Evolutionary conservation across 2,797 vertebrate species (phyloP), one percentile per base, ranked within the genome.

Genomic region (Lacerta bilineata): DNA sequence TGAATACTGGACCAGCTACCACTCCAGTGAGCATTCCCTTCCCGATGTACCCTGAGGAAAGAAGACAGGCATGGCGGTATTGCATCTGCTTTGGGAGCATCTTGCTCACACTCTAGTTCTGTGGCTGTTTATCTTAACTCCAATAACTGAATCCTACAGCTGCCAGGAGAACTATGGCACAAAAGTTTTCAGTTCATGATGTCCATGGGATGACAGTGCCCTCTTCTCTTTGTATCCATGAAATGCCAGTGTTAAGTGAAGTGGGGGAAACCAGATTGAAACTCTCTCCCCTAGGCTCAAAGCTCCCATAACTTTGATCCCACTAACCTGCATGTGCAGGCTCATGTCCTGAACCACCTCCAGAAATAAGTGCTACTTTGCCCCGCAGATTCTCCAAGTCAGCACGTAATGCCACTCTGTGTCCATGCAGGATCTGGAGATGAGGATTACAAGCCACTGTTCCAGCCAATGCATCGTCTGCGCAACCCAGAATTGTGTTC

Each of bases 321-420:
- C 8, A 64, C 91, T 93, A 93, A 98, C 99, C 98, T n/a, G 97
- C 98, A 0, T 99, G 98, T 61, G 99, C 98, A 0, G 99, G 99
- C 95, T 99, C 98, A 0, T 99, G 99, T 69, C 99, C 99, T 0
- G 99, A 99, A 2, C 98, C 99, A 0, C 99, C 98, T 1, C 99
- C 99, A 0, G 98, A 98, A 9, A 99, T 92, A 90, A 99, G 92
- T 0, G 97, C 98, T 93, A 99, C 98, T 13, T 92, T 97, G 18
- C 98, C 98, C 66, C 81, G 96, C 43, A 99, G 90, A 78, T 88
- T 92, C 7, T 92, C 89, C 88, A 98, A 92, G 90, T 99, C 98
- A 0, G 97, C 95, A 1, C 98, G 97, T 0, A 99, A 94, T 85
- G 97, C 97, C 0, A 98, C 98, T 0, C 98, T 97, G 96, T 99